Percentiles rank a stretch among this genome's conserved stretches.
phyloP scores from a whole-genome alignment of 2,797 vertebrate genomes.

The Tokudaia muenninki region DNA sequence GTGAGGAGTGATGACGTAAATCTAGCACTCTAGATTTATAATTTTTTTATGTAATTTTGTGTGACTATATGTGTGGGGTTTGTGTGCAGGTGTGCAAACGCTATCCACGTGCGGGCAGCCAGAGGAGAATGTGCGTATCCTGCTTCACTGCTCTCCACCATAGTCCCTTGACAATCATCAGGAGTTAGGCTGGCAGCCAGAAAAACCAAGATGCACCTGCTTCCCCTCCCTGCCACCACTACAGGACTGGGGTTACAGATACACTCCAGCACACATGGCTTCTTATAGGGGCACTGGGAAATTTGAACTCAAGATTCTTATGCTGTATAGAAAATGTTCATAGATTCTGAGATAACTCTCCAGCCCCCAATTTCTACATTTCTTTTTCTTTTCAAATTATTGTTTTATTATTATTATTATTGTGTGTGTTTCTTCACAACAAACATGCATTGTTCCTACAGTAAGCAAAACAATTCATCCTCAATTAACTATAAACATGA shows the following conservation, averaged over 20 bases:
- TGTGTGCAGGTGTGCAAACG: not conserved
- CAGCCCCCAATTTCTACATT: not conserved
- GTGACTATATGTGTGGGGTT: not conserved
- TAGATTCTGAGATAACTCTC: not conserved
- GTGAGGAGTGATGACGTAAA: not conserved
- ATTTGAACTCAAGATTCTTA: not conserved
- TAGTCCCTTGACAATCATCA: not conserved
- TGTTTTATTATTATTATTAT: not conserved
- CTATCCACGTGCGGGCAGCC: not conserved
- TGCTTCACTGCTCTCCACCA: not conserved
- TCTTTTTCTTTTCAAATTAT: not conserved
- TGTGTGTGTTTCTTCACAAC: not conserved
- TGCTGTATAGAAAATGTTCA: not conserved
- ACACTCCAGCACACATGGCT: not conserved
- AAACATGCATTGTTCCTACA: slow-evolving; percentile 25
- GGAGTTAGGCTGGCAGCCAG: not conserved
- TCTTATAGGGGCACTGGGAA: not conserved
- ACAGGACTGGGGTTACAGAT: not conserved
- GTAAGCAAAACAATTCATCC: slow-evolving; percentile 29
- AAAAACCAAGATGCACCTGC: not conserved
- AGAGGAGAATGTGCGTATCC: not conserved
- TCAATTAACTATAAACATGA: slow-evolving; percentile 19
- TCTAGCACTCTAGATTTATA: not conserved
- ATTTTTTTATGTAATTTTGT: not conserved
- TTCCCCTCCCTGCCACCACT: not conserved